Percentiles rank a stretch among this genome's conserved stretches.
phyloP scores from a whole-genome alignment of 2,113 vertebrate species.

The Tenrec ecaudatus region DNA sequence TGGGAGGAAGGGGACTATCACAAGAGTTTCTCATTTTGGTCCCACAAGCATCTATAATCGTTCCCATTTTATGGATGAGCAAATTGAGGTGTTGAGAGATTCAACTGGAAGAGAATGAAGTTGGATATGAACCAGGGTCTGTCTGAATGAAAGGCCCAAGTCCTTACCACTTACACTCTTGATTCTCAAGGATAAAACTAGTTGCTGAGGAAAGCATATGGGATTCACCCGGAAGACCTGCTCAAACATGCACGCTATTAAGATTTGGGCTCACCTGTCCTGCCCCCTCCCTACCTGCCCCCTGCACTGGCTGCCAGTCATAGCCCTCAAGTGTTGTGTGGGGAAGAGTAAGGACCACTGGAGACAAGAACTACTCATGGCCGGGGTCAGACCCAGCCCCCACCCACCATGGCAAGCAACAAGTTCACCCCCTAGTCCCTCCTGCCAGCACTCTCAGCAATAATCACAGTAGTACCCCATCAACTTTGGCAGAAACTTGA shows the following conservation, averaged over 20 bases:
- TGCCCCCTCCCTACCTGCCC: not conserved
- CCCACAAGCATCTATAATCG: not conserved
- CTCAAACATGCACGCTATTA: not conserved
- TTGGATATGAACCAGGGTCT: constrained; percentile 10
- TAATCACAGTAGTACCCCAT: not conserved
- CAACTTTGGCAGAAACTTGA: constrained; percentile 44
- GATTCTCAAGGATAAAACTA: not conserved
- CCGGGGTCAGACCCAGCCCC: not conserved
- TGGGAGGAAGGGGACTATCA: not conserved
- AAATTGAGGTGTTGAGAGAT: not conserved
- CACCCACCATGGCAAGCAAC: not conserved
- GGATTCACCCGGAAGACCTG: not conserved
- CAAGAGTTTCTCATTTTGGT: not conserved
- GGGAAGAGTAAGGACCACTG: not conserved
- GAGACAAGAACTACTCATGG: not conserved
- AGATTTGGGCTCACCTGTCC: not conserved
- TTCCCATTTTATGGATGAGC: not conserved
- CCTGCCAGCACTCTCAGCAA: not conserved
- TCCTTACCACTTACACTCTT: not conserved
- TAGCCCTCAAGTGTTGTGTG: not conserved
- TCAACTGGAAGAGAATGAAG: not conserved
- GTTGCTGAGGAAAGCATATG: not conserved
- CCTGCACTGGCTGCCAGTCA: not conserved
- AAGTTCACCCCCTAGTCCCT: not conserved
- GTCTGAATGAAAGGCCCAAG: not conserved